Evolutionary conservation across 1,140 invertebrate genomes (phyloP), one percentile per base, ranked within the genome.

Genomic region (Drosophila repletoides): DNA sequence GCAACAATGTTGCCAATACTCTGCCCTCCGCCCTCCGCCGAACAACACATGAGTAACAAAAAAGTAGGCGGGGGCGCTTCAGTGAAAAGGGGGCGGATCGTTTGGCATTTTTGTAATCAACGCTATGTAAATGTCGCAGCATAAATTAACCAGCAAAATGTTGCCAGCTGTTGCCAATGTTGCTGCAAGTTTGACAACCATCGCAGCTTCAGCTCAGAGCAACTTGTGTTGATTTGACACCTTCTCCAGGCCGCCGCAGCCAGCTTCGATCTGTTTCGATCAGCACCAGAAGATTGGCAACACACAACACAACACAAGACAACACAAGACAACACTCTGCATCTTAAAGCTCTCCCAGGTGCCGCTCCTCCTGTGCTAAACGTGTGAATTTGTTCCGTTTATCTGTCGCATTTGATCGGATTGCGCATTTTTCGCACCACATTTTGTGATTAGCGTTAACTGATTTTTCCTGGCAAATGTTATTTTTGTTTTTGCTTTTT

Each of bases 71-170:
- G 48, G 22, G 1, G 51, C 3, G 46, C 21, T 29, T 7, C 5
- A 2, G 34, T 9, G 38, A 33, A 69, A 49, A 59, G 55, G 51
- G 51, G 55, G 49, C 48, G 46, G 68, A 70, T 83, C 56, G 56
- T 29, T 61, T 84, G 79, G 79, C 79, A 84, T 83, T 83, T 67
- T 83, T 83, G 77, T 83, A 83, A 83, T 83, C 79, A 83, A 84
- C 79, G 74, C 67, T 84, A 83, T 83, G 79, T 79, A 83, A 83
- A 83, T 83, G 77, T 70, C 74, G 59, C 66, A 60, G 79, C 79
- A 84, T 84, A 84, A 84, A 84, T 84, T 84, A 84, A 86, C 60
- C 71, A 74, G 59, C 70, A 64, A 60, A 66, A 60, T 63, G 48
- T 28, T 63, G 59, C 38, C 34, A 60, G 52, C 33, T 64, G 60